A percentile compares a stretch with the other conserved stretches of the same genome.
Conservation (phyloP, 2,797 vertebrate species). For the Babyrousa celebensis region DNA sequence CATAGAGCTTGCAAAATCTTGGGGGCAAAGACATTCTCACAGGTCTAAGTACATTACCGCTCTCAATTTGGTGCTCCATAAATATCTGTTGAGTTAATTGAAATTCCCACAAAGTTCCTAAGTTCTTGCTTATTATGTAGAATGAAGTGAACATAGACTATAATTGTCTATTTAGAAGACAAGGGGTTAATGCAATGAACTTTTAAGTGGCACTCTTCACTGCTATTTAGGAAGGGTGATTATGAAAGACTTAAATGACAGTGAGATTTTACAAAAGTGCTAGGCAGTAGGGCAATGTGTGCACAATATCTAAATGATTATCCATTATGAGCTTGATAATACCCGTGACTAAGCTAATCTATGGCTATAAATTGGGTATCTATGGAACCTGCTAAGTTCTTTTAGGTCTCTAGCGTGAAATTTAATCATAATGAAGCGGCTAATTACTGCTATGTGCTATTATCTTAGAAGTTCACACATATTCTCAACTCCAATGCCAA, state of each 20-base stretch:
- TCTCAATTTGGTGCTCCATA: slow-evolving; percentile 41
- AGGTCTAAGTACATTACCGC: not conserved
- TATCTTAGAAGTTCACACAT: slow-evolving; percentile 64
- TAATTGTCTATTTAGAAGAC: slow-evolving; percentile 50
- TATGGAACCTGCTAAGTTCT: slow-evolving; percentile 64
- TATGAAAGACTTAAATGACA: slow-evolving; percentile 65
- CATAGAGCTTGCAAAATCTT: slow-evolving; percentile 30
- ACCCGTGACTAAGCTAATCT: slow-evolving; percentile 73
- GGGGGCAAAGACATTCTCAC: not conserved
- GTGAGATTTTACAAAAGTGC: slow-evolving; percentile 69
- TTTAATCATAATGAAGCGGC: slow-evolving; percentile 71
- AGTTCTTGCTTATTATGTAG: slow-evolving; percentile 62
- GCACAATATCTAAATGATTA: slow-evolving; percentile 78
- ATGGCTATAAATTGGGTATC: slow-evolving; percentile 69
- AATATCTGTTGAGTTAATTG: slow-evolving; percentile 51
- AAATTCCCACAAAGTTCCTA: slow-evolving; percentile 41
- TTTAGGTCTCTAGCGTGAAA: slow-evolving; percentile 57
- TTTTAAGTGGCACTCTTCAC: slow-evolving; percentile 46
- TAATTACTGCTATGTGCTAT: slow-evolving; percentile 74
- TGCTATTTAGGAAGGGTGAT: slow-evolving; percentile 69
- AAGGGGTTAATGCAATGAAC: slow-evolving; percentile 74
- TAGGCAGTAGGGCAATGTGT: slow-evolving; percentile 65
- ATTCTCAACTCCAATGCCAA: slow-evolving; percentile 47
- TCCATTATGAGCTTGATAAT: slow-evolving; percentile 77
- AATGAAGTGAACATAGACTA: slow-evolving; percentile 58